A percentile compares a stretch with the other conserved stretches of the same genome.
These are phyloP conservation scores for Aporophyla lueneburgensis DNA, from an alignment of 2,888 invertebrate genomes.

Conservation along the genomic window DNA sequence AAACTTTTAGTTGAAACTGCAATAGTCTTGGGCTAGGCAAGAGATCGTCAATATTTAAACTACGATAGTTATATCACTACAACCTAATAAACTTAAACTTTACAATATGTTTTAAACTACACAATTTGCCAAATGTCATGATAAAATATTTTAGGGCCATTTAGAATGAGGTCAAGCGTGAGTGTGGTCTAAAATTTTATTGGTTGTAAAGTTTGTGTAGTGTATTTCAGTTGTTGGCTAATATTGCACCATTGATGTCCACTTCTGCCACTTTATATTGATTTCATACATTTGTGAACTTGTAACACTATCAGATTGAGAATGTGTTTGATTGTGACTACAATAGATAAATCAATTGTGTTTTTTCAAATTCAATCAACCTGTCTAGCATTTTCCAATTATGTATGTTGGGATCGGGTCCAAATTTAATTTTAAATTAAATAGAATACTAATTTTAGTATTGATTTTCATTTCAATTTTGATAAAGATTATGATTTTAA, in stretches of 20 bases:
- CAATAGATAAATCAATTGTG: no score
- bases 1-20: no score
- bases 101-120: conserved; percentile 26
- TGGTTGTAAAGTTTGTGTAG: conserved; percentile 21
- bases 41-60: not conserved
- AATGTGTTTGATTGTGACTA: no score
- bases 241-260: not conserved
- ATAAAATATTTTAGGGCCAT: conserved; percentile 42
- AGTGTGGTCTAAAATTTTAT: conserved; percentile 34
- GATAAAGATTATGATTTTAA: no score
- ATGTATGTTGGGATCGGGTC: no score
- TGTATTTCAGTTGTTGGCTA: conserved; percentile 5
- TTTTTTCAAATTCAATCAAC: no score
- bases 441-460: no score
- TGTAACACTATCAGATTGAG: no score
- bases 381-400: no score
- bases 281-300: not conserved
- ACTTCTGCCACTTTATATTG: conserved; percentile 3
- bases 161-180: conserved; percentile 33
- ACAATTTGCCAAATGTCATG: conserved; percentile 27
- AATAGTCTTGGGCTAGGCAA: no score
- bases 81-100: conserved; percentile 23
- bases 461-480: no score
- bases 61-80: not conserved
- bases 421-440: no score